Conservation (phyloP, 2,888 invertebrate genomes). For the Choreutis nemorana region DNA sequence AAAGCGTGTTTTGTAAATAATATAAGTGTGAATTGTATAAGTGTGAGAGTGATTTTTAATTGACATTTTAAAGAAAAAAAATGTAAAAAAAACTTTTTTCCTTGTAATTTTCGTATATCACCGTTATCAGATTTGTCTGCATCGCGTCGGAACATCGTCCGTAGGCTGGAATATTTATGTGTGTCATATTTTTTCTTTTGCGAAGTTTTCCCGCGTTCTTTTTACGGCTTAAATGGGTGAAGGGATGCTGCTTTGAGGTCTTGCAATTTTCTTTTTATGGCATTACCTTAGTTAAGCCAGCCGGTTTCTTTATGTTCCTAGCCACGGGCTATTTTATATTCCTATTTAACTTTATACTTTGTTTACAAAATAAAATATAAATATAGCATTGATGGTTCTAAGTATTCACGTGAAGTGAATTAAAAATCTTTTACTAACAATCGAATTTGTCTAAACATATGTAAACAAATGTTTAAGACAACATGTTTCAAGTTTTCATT, state of each 20-base stretch:
- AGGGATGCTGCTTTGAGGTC: slow-evolving; percentile 31
- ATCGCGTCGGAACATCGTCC: slow-evolving; percentile 39
- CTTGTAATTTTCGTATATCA: background rate
- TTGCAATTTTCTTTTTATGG: slow-evolving; percentile 40
- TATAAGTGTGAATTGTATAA: background rate
- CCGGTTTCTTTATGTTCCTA: too few relatives aligned
- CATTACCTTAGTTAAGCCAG: too few relatives aligned
- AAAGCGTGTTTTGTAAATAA: background rate
- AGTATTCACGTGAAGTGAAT: too few relatives aligned
- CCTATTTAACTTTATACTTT: too few relatives aligned
- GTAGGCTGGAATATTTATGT: slow-evolving; percentile 44
- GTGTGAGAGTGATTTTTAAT: background rate
- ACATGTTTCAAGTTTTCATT: too few relatives aligned
- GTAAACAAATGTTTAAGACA: too few relatives aligned
- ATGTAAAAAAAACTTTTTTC: background rate
- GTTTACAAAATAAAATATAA: too few relatives aligned
- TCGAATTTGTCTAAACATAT: too few relatives aligned
- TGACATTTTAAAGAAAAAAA: background rate
- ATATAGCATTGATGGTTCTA: too few relatives aligned
- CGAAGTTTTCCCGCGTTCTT: slow-evolving; percentile 34
- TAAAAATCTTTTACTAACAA: too few relatives aligned
- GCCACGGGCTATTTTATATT: too few relatives aligned
- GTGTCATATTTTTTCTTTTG: slow-evolving; percentile 42
- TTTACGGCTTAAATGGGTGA: slow-evolving; percentile 38
- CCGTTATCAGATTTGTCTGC: slow-evolving; percentile 27